Evolutionary conservation across 1,140 invertebrate genomes (phyloP).

Genomic region (Bombus waltoni): DNA sequence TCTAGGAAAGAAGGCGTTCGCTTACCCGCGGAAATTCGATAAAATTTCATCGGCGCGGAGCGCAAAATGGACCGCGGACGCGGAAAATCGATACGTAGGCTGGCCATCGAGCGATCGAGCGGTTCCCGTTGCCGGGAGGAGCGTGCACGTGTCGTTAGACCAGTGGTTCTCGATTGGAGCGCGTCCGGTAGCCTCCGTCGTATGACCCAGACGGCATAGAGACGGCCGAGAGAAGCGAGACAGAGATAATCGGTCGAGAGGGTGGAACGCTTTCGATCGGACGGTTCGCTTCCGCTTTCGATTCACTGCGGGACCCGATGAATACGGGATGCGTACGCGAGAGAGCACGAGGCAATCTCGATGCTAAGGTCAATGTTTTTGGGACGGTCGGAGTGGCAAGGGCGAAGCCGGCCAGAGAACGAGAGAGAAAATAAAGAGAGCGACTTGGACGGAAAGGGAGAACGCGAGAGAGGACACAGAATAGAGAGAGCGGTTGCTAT

Average conservation of each 20-base stretch:
- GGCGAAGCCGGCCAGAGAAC: constrained; percentile 50
- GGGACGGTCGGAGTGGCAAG: constrained; percentile 67
- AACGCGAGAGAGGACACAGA: constrained; percentile 42
- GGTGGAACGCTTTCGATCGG: constrained; percentile 32
- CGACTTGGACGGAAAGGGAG: constrained; percentile 38
- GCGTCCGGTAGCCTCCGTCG: not conserved
- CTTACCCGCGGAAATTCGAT: not conserved
- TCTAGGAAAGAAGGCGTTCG: not conserved
- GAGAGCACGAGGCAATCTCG: constrained; percentile 61
- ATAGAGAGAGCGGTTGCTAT: constrained; percentile 72
- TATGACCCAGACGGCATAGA: not conserved
- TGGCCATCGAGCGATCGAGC: constrained; percentile 41
- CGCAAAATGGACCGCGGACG: constrained; percentile 27
- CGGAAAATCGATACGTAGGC: constrained; percentile 37
- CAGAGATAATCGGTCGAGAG: not conserved
- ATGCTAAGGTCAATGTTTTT: constrained; percentile 78
- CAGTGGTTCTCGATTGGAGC: constrained; percentile 29
- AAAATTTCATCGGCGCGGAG: not conserved
- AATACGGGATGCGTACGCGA: constrained; percentile 45
- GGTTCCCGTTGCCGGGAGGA: not conserved
- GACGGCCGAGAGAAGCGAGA: not conserved
- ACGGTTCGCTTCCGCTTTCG: constrained; percentile 46
- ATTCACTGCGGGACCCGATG: constrained; percentile 40
- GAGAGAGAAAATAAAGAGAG: constrained; percentile 61
- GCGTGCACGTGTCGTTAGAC: constrained; percentile 36